Base-by-base conservation (phyloP, 2,797 vertebrate species). In the Leptatherina wallacei region DNA sequence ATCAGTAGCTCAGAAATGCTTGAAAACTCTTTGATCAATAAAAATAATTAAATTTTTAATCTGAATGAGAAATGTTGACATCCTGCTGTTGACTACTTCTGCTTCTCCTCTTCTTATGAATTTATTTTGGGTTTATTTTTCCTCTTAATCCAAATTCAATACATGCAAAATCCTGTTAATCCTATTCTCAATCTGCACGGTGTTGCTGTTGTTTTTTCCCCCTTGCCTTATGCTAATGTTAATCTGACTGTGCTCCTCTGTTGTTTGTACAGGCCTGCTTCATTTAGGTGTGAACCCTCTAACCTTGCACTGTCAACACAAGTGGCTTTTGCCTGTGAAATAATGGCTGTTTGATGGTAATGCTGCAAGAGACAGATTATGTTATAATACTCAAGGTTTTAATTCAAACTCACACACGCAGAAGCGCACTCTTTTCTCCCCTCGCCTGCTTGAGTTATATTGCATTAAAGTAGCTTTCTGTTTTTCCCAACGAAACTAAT, bases 401-500 rank as follows among this genome's bases (percentile, higher is more conserved):
- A 92, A 94, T 89, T 81, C 86, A 52, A 65, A 80, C 85, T 60
- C 52, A 69, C 72, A 78, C 64, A 55, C 65, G 52, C 63, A 38
- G 75, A 33, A 2, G 47, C n/a, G n/a, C 47, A 20, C 20, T 49
- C 40, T 18, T 51, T 64, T 65, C 57, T 40, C 36, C 56, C 79
- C 42, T 65, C 8, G 38, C 61, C 65, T 61, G 64, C 76, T 79
- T 80, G 65, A 91, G 84, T 93, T 93, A 89, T 92, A 91, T 91
- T 92, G 84, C 89, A 69, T 90, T 91, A 89, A 89, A 86, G 83
- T 82, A 68, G 75, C 73, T 65, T 69, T 85, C 81, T 90, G 75
- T 90, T 92, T 89, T 88, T 92, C 88, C 85, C 83, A 71, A 92
- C 92, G 85, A 91, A 92, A 93, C 89, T 93, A 94, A 94, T 93